Evolutionary conservation across 1,140 invertebrate genomes (phyloP), one percentile per base, ranked within the genome.

Genomic region (Saccostrea cuccullata): DNA sequence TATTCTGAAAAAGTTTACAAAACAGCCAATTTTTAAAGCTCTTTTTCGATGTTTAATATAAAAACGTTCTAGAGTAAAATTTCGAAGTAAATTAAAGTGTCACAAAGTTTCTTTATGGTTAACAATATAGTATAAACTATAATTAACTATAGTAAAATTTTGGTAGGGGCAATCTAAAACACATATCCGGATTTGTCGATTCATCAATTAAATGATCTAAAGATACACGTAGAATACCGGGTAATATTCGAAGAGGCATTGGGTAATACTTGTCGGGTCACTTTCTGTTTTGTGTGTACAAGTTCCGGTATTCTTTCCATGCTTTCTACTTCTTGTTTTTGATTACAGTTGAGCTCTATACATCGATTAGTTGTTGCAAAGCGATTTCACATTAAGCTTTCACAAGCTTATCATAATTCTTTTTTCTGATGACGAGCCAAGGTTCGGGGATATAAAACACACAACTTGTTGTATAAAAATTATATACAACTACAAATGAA

Each of bases 131-230:
- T n/a, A n/a, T n/a, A n/a, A n/a, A n/a, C n/a, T n/a, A n/a, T n/a
- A n/a, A n/a, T n/a, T n/a, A n/a, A n/a, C n/a, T n/a, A n/a, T n/a
- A n/a, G n/a, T n/a, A n/a, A n/a, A n/a, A n/a, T n/a, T n/a, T n/a
- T n/a, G n/a, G n/a, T n/a, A n/a, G n/a, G n/a, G n/a, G n/a, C n/a
- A 89, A 20, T 67, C 85, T 20, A 11, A 67, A 55, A 73, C 67
- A 67, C 12, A 87, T 86, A 55, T 89, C 85, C n/a, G 20, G 20
- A 60, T 87, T 85, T 12, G 85, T 58, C 17, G 86, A 20, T 3
- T 77, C 88, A 86, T 89, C 85, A 23, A 86, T 86, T 70, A 86
- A 89, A 40, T 86, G 85, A 83, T 89, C 88, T n/a, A 89, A 47
- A 13, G 88, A 23, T n/a, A n/a, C n/a, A n/a, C n/a, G n/a, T 13